Evolutionary conservation across 2,888 invertebrate genomes (phyloP), one percentile per base, ranked within the genome.

Genomic region (Brachynemurus nebulosus): DNA sequence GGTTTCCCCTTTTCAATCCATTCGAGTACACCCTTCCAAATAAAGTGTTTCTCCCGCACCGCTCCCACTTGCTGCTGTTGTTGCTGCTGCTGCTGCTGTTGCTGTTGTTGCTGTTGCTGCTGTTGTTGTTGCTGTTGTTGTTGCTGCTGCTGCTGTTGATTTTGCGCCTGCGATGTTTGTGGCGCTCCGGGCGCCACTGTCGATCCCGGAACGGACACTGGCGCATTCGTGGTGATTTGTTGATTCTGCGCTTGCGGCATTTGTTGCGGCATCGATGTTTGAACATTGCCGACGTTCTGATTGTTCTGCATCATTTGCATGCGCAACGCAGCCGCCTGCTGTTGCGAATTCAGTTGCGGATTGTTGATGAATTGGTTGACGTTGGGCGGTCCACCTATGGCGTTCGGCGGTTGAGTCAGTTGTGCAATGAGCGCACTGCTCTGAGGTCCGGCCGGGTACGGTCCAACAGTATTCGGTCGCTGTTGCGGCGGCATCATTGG

Each of bases 1-100:
- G 81, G 74, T 61, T 89, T 90, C 17, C 17, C 42, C 62, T 92
- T 93, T 61, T 93, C 93, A 59, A 88, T 83, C 90, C 92, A 93
- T 64, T 95, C 93, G 25, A 95, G 68, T 16, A 84, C 70, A 0
- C 92, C 92, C 34, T 61, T 61, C 66, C 66, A 66, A 53, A 80
- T 78, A 1, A 72, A 71, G 18, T 71, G 71, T 20, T 76, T 63
- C 49, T 76, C 75, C 23, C 70, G 58, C 19, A 58, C 58, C n/a
- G 60, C 57, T 35, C 57, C 57, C 50, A 66, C 57, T 45, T 64
- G 64, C 48, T 67, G 67, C 19, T 37, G 42, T 12, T 44, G 47
- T 35, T 50, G 51, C 40, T 35, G 42, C 36, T 48, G 49, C 21
- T 45, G 51, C 44, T 23, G 50, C 19, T 51, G 54, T 21, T 54